Base-by-base conservation (phyloP, 2,888 invertebrate genomes). In the Pachliopta kotzebuea region DNA sequence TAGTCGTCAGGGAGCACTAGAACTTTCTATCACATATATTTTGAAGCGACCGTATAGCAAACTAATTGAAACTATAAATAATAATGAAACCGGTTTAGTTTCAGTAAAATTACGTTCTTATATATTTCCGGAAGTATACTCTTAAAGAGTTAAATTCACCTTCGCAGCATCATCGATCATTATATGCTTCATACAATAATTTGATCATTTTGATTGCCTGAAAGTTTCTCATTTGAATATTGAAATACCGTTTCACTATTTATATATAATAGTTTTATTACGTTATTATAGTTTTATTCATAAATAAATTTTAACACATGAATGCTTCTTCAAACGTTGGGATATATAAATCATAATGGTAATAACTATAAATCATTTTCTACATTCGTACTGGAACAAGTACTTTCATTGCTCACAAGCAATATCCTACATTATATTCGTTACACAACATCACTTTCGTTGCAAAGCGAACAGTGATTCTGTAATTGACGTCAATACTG, bases 401-500 rank as follows among this genome's bases (percentile, higher is more conserved):
- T 68, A 63, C 61, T 58, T 71, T 58, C 61, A 64, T 65, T 61
- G 67, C 49, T 55, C 61, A 56, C 66, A 68, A 69, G 64, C 63
- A 63, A 67, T 67, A 63, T 69, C 65, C 56, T 78, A 75, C 70
- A 75, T 81, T 79, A 78, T 76, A 80, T 84, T 82, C 79, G 84
- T 84, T 84, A 75, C 77, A 71, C 72, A 84, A 83, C 72, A 71
- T 76, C 76, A 78, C 76, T 76, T 76, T 76, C 73, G 71, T 77
- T 78, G 76, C 72, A 69, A 70, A 73, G 71, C 72, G 70, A 71
- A 72, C 71, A 68, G 67, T 70, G 72, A 73, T 69, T 63, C 64
- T 60, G 60, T 69, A 72, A 80, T 82, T 88, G 88, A 90, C 90
- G 90, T 90, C 90, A 90, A 69, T 68, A 49, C 68, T 74, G 75